Conservation (phyloP, 2,113 vertebrate genomes). For the Grammomys surdaster region DNA sequence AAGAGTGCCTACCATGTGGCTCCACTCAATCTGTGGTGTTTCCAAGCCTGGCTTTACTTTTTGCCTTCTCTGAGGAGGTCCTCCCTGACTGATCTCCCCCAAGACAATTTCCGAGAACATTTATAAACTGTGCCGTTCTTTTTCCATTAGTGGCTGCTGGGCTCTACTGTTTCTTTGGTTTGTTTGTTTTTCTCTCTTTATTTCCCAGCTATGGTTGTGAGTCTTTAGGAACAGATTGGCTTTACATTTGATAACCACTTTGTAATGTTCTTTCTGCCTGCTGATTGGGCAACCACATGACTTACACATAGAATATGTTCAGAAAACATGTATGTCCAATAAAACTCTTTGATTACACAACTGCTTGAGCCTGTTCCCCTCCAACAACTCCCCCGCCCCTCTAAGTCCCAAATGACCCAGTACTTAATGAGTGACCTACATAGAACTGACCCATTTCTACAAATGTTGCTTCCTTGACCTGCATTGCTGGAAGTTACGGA, state of each 20-base stretch:
- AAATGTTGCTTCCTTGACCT: not conserved
- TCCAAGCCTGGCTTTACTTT: not conserved
- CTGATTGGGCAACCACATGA: not conserved
- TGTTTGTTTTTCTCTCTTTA: conserved; percentile 35
- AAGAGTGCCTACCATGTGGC: rapidly evolving
- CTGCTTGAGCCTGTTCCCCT: not conserved
- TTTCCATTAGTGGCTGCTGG: conserved; percentile 14
- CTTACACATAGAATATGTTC: not conserved
- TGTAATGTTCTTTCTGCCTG: not conserved
- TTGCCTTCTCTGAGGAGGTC: not conserved
- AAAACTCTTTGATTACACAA: conserved; percentile 65
- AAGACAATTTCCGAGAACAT: not conserved
- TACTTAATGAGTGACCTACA: conserved; percentile 12
- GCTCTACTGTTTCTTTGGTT: not conserved
- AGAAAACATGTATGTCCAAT: conserved; percentile 66
- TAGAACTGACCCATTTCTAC: conserved; percentile 43
- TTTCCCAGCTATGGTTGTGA: conserved; percentile 16
- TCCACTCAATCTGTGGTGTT: not conserved
- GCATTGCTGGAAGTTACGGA: not conserved
- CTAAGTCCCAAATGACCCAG: not conserved
- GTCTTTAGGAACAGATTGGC: not conserved
- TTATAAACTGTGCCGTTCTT: not conserved
- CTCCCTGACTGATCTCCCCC: not conserved
- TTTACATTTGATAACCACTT: not conserved
- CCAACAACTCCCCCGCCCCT: not conserved